Percentiles rank a stretch among this genome's conserved stretches.
Evolutionary conservation across 2,113 vertebrate species (phyloP).

Genomic region (Nothoprocta perdicaria): DNA sequence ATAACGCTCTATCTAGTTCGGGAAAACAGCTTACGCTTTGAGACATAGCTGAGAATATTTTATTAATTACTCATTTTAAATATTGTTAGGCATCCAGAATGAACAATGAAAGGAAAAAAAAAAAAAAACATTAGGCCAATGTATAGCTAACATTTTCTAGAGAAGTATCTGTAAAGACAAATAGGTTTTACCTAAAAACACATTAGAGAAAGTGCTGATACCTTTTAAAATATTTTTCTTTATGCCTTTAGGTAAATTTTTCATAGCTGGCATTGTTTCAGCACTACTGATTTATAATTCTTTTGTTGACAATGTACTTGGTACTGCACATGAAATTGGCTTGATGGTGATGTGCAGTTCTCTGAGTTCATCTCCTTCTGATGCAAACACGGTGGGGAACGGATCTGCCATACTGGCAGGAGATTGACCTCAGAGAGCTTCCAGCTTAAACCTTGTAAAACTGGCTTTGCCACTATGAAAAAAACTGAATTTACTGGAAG

Average conservation of each 20-base stretch:
- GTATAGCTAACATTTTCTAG: not conserved
- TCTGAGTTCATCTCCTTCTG: not conserved
- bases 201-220: not conserved
- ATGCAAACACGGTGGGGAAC: not conserved
- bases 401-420: not conserved
- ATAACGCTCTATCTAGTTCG: not conserved
- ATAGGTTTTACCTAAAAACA: not conserved
- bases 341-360: not conserved
- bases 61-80: not conserved
- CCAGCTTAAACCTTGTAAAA: not conserved
- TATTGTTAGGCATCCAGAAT: not conserved
- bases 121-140: not conserved
- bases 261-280: not conserved
- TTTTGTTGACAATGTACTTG: not conserved
- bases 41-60: not conserved
- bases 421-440: not conserved
- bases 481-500: not conserved
- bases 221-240: not conserved
- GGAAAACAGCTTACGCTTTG: conserved; percentile 22
- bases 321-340: not conserved
- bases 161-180: not conserved
- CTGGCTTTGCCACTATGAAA: not conserved
- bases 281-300: not conserved
- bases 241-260: not conserved
- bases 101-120: not conserved